A percentile compares a stretch with the other conserved stretches of the same genome.
These are phyloP conservation scores for Proterorhinus semilunaris DNA, from an alignment of 2,113 vertebrate genomes.

Conservation along the genomic window DNA sequence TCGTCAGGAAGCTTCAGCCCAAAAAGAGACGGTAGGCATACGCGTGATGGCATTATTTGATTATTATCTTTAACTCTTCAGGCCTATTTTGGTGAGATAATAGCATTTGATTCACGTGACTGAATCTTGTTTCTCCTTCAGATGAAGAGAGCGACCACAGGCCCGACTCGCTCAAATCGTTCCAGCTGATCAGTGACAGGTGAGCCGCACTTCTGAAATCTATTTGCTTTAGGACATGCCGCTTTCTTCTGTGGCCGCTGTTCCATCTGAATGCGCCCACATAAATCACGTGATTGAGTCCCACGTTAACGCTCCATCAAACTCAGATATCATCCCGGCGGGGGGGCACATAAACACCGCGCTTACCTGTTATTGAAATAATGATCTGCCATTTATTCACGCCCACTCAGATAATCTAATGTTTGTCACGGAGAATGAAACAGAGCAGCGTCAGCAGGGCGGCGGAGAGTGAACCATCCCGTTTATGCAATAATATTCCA, in stretches of 20 bases:
- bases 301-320: constrained; percentile 68
- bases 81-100: background rate
- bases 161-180: constrained; percentile 88
- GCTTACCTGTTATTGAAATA: constrained; percentile 68
- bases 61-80: background rate
- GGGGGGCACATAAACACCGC: constrained; percentile 15
- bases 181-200: constrained; percentile 94
- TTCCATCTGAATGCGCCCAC: constrained; percentile 56
- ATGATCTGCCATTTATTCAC: constrained; percentile 63
- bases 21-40: constrained; percentile 85
- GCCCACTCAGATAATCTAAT: constrained; percentile 48
- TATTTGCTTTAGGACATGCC: constrained; percentile 31
- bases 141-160: constrained; percentile 88
- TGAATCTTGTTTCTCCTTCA: constrained; percentile 57
- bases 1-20: constrained; percentile 86
- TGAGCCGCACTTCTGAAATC: constrained; percentile 67
- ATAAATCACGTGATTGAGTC: constrained; percentile 67
- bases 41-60: background rate
- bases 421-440: constrained; percentile 52
- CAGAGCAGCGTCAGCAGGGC: constrained; percentile 45
- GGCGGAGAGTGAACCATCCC: constrained; percentile 38
- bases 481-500: background rate
- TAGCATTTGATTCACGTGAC: background rate
- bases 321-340: constrained; percentile 46
- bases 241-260: constrained; percentile 45